Evolutionary conservation across 2,797 vertebrate species (phyloP), one percentile per base, ranked within the genome.

Genomic region (Anomalospiza imberbis): DNA sequence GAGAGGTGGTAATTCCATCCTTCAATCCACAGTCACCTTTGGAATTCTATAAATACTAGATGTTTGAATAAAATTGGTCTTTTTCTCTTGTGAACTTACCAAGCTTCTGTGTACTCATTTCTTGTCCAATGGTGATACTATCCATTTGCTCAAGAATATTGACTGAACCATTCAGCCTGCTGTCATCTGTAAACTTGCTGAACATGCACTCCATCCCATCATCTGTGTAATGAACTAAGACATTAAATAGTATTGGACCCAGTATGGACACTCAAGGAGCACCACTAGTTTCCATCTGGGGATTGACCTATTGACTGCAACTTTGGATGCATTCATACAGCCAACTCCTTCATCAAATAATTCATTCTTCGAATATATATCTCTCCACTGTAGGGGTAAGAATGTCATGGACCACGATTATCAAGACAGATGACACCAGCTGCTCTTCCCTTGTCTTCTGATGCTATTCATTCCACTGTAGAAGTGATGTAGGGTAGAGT

Each of bases 401-500:
- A 71, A 75, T 53, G 4, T 38, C 3, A 0, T n/a, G 13, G 31
- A 31, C 1, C 1, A 21, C 19, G 6, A 8, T 13, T 71, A 47
- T n/a, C 18, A 71, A 63, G n/a, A 63, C 3, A 74, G 31, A 55
- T 29, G 2, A 31, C 12, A 28, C 25, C 28, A 48, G 17, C 19
- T 73, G 13, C 7, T 70, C 31, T 71, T 67, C 17, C 2, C 5
- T 78, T 85, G 25, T 63, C 15, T 17, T 28, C 13, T 44, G 26
- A 32, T 84, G 16, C 3, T 47, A 29, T 75, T 76, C 8, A 32
- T 28, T 67, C 17, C 32, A 48, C 28, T 54, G 31, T 14, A 58
- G n/a, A 91, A 70, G 12, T 63, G 38, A 28, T 19, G 6, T 13
- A 34, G 3, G 4, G 6, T 54, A 21, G 42, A 67, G 22, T 63